phyloP scores from a whole-genome alignment of 2,888 invertebrate species.

The Parnassius glacialis region DNA sequence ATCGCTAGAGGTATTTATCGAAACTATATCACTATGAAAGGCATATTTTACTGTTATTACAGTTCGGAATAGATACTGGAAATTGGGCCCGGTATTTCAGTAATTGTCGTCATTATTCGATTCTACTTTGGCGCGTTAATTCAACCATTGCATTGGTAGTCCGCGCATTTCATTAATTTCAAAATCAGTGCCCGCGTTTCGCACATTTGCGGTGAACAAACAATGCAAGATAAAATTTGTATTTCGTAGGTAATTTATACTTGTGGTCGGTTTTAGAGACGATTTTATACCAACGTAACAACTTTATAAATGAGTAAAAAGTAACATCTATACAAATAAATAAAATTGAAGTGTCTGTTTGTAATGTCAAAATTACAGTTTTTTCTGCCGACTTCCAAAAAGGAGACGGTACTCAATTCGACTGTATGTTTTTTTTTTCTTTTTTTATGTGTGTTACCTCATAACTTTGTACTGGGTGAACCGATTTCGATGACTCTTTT shows the following conservation, averaged over 20 bases:
- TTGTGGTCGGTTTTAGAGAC: background rate
- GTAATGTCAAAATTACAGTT: no score
- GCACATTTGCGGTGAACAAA: background rate
- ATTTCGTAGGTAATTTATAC: slow-evolving; percentile 6
- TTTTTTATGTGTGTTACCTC: no score
- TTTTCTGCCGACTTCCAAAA: no score
- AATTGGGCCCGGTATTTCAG: background rate
- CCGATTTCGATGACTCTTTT: no score
- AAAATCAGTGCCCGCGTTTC: slow-evolving; percentile 2
- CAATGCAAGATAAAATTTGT: slow-evolving; percentile 22
- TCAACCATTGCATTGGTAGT: slow-evolving; percentile 5
- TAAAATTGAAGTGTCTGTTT: no score
- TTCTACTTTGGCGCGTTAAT: slow-evolving; percentile 6
- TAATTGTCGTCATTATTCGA: slow-evolving; percentile 9
- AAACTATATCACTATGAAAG: no score
- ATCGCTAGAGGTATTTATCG: no score
- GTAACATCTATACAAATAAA: no score
- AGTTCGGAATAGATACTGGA: background rate
- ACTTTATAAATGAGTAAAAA: no score
- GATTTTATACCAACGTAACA: background rate
- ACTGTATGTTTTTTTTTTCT: no score
- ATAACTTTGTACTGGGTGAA: no score
- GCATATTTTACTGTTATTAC: background rate
- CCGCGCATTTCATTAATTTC: slow-evolving; percentile 14
- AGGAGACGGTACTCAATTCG: no score